These are phyloP conservation scores for Trichomycterus rosablanca DNA, from an alignment of 2,113 vertebrate species.

Conservation along the genomic window DNA sequence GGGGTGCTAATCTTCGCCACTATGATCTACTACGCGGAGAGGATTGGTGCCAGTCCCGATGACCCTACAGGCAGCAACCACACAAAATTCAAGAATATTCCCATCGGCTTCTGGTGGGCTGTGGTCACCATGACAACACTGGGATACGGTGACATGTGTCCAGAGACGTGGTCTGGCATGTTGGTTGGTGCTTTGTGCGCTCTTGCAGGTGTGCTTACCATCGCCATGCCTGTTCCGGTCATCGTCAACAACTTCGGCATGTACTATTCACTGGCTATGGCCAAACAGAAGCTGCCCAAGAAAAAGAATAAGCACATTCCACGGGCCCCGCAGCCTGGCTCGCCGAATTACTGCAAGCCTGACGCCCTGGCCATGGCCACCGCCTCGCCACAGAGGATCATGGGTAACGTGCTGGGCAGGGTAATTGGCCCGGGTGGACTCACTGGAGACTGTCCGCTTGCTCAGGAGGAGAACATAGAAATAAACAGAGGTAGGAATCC, in stretches of 20 bases:
- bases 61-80: slow-evolving; percentile 84
- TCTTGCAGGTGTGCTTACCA: slow-evolving; percentile 91
- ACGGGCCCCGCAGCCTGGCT: slow-evolving; percentile 83
- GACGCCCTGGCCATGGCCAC: slow-evolving; percentile 76
- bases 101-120: slow-evolving; percentile 97
- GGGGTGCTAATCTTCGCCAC: slow-evolving; percentile 95
- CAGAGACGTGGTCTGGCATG: slow-evolving; percentile 95
- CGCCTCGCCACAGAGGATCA: slow-evolving; percentile 74
- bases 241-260: slow-evolving; percentile 98
- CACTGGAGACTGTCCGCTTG: slow-evolving; percentile 79
- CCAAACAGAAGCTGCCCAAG: slow-evolving; percentile 95
- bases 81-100: slow-evolving; percentile 94
- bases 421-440: slow-evolving; percentile 66
- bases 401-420: slow-evolving; percentile 74
- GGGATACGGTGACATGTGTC: slow-evolving; percentile 96
- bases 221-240: slow-evolving; percentile 96
- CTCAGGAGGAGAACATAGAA: slow-evolving; percentile 92
- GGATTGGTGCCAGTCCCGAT: slow-evolving; percentile 82
- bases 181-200: slow-evolving; percentile 90
- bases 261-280: slow-evolving; percentile 97
- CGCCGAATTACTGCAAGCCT: slow-evolving; percentile 88
- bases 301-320: slow-evolving; percentile 97
- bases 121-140: slow-evolving; percentile 95
- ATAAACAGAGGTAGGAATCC: slow-evolving; percentile 78
- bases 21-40: slow-evolving; percentile 95